Conservation (phyloP, 2,797 vertebrate species). For the Lagodon rhomboides region DNA sequence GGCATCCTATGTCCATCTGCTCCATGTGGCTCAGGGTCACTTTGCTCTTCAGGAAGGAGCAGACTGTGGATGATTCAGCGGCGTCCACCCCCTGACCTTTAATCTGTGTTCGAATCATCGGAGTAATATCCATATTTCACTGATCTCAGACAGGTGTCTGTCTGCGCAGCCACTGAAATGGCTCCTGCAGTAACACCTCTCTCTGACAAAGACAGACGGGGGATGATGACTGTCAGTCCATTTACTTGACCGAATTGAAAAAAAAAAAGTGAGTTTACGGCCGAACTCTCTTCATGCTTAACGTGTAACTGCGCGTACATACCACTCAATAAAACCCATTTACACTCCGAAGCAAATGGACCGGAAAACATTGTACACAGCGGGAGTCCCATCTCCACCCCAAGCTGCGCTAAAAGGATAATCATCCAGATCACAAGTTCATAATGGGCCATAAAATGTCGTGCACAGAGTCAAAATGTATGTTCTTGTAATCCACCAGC, state of each 20-base stretch:
- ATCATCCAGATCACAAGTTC: conserved; percentile 2
- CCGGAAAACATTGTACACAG: background rate
- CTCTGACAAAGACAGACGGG: background rate
- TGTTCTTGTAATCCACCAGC: background rate
- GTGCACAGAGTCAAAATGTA: background rate
- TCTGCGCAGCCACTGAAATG: background rate
- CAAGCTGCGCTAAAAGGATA: background rate
- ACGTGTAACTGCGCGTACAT: background rate
- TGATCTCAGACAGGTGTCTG: background rate
- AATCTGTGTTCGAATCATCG: conserved; percentile 19
- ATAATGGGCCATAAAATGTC: background rate
- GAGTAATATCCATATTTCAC: conserved; percentile 1
- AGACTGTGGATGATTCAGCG: conserved; percentile 22
- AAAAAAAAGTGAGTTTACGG: background rate
- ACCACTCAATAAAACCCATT: conserved; percentile 21
- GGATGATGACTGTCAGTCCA: conserved; percentile 8
- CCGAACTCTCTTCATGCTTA: background rate
- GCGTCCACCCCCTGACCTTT: conserved; percentile 33
- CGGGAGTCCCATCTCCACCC: background rate
- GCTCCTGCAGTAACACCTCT: background rate
- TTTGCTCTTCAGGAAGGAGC: conserved; percentile 25
- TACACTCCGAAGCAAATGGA: background rate
- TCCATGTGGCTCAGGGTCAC: conserved; percentile 36
- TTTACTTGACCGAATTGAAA: background rate
- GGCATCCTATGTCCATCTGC: conserved; percentile 19